phyloP scores from a whole-genome alignment of 2,113 vertebrate genomes.

The Pogona vitticeps region DNA sequence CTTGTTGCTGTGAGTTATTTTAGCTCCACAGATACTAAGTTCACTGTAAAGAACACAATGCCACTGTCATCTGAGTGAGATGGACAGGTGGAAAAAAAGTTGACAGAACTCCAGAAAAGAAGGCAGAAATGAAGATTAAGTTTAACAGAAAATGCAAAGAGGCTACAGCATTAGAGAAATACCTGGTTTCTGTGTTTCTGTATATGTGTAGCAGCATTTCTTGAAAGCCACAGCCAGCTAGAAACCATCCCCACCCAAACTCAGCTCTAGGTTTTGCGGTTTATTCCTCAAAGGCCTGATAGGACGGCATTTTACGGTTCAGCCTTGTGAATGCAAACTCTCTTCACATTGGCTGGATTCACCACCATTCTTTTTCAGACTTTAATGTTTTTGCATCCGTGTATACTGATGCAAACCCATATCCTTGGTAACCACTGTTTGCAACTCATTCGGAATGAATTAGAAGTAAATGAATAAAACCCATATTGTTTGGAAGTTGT shows the following conservation, averaged over 20 bases:
- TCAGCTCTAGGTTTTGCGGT: not conserved
- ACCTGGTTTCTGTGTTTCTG: not conserved
- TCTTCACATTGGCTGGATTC: no score
- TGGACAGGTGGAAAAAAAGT: not conserved
- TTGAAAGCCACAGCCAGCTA: not conserved
- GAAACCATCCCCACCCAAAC: not conserved
- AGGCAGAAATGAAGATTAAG: not conserved
- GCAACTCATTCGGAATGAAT: not conserved
- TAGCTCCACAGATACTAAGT: not conserved
- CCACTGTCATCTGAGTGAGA: not conserved
- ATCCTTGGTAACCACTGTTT: not conserved
- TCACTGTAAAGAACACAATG: not conserved
- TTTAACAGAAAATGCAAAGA: not conserved
- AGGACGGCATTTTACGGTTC: no score
- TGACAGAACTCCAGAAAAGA: not conserved
- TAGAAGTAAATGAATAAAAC: not conserved
- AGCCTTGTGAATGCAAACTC: not conserved
- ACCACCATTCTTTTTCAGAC: not conserved
- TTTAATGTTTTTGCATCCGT: not conserved
- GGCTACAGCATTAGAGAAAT: not conserved
- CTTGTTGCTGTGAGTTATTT: not conserved
- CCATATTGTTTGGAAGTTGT: no score
- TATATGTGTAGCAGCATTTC: not conserved
- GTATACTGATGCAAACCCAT: not conserved
- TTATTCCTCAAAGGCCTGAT: slow-evolving; percentile 2